A percentile compares a stretch with the other conserved stretches of the same genome.
These are phyloP conservation scores for Hydrolagus colliei DNA, from an alignment of 2,797 vertebrate genomes.

Conservation along the genomic window DNA sequence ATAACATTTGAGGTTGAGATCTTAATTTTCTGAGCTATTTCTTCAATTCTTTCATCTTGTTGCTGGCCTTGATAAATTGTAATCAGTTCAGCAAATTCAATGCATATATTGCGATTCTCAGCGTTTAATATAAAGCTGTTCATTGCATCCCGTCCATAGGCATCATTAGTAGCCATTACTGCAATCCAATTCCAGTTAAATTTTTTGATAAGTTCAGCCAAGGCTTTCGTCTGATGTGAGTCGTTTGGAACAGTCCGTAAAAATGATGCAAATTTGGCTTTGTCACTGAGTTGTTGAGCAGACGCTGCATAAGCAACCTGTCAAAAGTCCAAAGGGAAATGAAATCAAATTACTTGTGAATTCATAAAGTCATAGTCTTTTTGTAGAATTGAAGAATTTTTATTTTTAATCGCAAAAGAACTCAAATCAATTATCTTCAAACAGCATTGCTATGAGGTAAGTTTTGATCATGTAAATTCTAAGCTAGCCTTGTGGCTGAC, in stretches of 20 bases:
- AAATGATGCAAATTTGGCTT: constrained; percentile 74
- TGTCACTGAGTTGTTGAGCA: constrained; percentile 76
- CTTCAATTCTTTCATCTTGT: constrained; percentile 47
- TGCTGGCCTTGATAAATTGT: constrained; percentile 59
- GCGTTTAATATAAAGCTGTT: constrained; percentile 63
- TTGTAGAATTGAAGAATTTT: background rate
- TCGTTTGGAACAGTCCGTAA: constrained; percentile 76
- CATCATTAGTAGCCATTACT: constrained; percentile 69
- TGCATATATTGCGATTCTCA: constrained; percentile 61
- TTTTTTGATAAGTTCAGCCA: constrained; percentile 62
- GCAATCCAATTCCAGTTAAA: constrained; percentile 78
- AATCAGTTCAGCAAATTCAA: constrained; percentile 70
- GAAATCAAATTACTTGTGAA: background rate
- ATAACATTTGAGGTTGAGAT: constrained; percentile 68
- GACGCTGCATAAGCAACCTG: constrained; percentile 82
- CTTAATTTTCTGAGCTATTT: constrained; percentile 55
- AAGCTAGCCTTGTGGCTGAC: too few species aligned
- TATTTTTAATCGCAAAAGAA: too few species aligned
- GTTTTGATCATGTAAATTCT: too few species aligned
- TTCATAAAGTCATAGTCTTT: background rate
- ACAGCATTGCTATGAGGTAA: background rate
- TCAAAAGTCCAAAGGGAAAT: constrained; percentile 33
- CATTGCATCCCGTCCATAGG: constrained; percentile 68
- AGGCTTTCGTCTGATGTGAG: constrained; percentile 71
- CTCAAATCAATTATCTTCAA: background rate